Evolutionary conservation across 30 jellyfish, hydroid and myxozoan genomes (phyloP).

Genomic region (Turritopsis dohrnii): DNA sequence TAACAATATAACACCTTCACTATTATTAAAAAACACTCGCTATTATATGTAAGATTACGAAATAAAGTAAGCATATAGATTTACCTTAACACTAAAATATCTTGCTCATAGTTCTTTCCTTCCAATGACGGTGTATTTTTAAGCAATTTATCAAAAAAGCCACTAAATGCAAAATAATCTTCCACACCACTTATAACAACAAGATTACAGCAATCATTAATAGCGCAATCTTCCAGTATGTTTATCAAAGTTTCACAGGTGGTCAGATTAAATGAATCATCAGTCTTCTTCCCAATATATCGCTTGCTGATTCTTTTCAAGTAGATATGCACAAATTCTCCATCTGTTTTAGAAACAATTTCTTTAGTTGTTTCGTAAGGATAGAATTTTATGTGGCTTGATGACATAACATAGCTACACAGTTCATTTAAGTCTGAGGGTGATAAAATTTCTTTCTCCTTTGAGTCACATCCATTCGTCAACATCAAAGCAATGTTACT

Average conservation of each 20-base stretch:
- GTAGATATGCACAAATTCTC: slow-evolving; percentile 48
- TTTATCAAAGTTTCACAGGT: slow-evolving; percentile 67
- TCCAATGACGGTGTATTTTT: slow-evolving; percentile 44
- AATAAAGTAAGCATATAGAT: neutral
- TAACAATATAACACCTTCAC: neutral
- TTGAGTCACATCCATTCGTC: neutral
- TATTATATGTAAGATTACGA: neutral
- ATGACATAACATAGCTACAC: slow-evolving; percentile 22
- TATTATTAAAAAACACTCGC: neutral
- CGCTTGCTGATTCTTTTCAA: slow-evolving; percentile 35
- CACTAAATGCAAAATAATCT: slow-evolving; percentile 64
- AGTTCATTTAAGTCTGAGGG: slow-evolving; percentile 17
- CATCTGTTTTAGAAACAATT: slow-evolving; percentile 40
- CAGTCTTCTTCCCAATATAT: neutral
- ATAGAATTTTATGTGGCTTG: slow-evolving; percentile 14
- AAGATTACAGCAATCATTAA: slow-evolving; percentile 41
- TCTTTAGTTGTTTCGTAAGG: slow-evolving; percentile 23
- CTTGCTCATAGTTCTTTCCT: slow-evolving; percentile 52
- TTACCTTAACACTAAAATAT: slow-evolving; percentile 63
- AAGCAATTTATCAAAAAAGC: slow-evolving; percentile 50
- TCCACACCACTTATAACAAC: slow-evolving; percentile 76
- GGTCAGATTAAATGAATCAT: slow-evolving; percentile 42
- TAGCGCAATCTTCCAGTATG: slow-evolving; percentile 53
- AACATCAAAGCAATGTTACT: neutral
- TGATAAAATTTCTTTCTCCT: neutral